Base-by-base conservation (phyloP, 2,888 invertebrate species). In the Syrista parreyssii region DNA sequence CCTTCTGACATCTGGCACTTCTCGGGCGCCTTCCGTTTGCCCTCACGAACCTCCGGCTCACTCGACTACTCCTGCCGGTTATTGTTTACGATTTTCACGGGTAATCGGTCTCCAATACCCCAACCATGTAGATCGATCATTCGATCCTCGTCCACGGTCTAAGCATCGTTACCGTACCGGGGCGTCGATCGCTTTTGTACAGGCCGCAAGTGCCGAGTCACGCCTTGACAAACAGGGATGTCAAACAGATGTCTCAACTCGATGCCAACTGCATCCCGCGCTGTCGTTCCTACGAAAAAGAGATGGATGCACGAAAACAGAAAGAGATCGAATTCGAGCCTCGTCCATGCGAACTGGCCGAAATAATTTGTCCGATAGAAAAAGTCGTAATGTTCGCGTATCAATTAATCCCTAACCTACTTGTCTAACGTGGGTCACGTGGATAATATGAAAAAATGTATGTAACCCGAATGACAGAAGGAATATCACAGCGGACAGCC, bases 161-260 rank as follows among this genome's bases (percentile, higher is more conserved):
- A 76, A 77, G 36, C 34, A 23, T 34, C 32, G 1, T 34, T 33
- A 76, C 76, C 77, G 79, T 79, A 77, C 78, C 71, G 12, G 68
- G 12, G 33, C 23, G 82, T 82, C 81, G 86, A 88, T 88, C 83
- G 86, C 84, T 84, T 88, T 88, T 88, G 86, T 88, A 84, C 81
- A 82, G 85, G 87, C 84, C 88, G 86, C 90, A 90, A 91, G 91
- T 91, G 91, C 89, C 91, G 90, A 91, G 91, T 91, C 91, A 91
- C 91, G 91, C 91, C 91, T 91, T 91, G 91, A 88, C 90, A 90
- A 91, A 91, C 91, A 89, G 90, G 90, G 91, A 91, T 90, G 91
- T 91, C 91, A 91, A 91, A 91, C 91, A 91, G 91, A 91, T 91
- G 91, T 91, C 88, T 87, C 78, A 75, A 72, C 76, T 74, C 78